Base-by-base conservation (phyloP, 2,888 invertebrate species). In the Athalia circularis region DNA sequence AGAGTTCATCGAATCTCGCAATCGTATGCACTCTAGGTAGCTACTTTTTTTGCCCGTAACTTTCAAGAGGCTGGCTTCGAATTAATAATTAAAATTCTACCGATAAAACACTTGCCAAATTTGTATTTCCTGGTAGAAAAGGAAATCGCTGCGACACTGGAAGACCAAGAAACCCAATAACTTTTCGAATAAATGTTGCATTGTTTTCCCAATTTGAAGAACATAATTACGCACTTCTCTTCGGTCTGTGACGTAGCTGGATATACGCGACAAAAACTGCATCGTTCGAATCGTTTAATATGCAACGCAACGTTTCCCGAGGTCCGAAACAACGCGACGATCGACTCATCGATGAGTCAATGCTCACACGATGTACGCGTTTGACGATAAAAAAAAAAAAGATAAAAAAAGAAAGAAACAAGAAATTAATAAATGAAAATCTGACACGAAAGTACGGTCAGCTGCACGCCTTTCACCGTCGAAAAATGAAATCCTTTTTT, bases 231-330 rank as follows among this genome's bases (percentile, higher is more conserved):
- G 72, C 59, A 72, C 47, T 57, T 2, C 47, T 45, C 9, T 6
- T 13, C 5, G 15, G 45, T 43, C n/a, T 45, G 29, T 50, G 59
- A 57, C 72, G 59, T 59, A 54, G 29, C 29, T 52, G n/a, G 11
- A 11, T 3, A 15, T 7, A 11, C 13, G 5, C n/a, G 8, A 4
- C 13, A 13, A 47, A 15, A 59, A 9, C 9, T 59, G 72, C 72
- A 47, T 47, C 59, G 59, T 8, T 72, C 7, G 72, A 72, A 72
- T 72, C 4, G 4, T 72, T 29, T 29, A 72, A 72, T 72, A 13
- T 47, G 29, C 29, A 65, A 45, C 29, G 47, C 72, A 59, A 59
- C 72, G 59, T 59, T 45, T 72, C 72, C 72, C 57, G 59, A 72
- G 59, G 15, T 59, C n/a, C n/a, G 47, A 8, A 5, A 59, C 13